Percentiles rank a stretch among this genome's conserved stretches.
Conservation (phyloP, 2,888 invertebrate species). For the Agonopterix arenella region DNA sequence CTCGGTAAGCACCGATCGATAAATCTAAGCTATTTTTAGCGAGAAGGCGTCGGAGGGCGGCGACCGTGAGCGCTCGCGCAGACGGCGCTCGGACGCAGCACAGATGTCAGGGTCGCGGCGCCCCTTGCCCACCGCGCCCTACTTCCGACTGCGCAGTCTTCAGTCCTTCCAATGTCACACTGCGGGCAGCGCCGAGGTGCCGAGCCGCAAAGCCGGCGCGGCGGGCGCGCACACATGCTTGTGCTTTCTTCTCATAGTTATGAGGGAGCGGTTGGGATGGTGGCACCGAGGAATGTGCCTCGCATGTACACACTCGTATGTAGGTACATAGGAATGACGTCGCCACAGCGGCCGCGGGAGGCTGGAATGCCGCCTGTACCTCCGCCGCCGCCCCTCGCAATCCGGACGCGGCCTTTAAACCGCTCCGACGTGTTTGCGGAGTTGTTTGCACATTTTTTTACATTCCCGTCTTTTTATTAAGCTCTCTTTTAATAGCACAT, state of each 20-base stretch:
- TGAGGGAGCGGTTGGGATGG: constrained; percentile 25
- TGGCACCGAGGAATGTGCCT: constrained; percentile 42
- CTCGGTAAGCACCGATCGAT: constrained; percentile 22
- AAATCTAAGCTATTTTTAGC: constrained; percentile 59
- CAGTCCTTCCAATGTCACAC: constrained; percentile 9
- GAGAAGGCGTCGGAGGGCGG: constrained; percentile 55
- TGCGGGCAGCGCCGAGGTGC: constrained; percentile 5
- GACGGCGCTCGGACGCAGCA: constrained; percentile 33
- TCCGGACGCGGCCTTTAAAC: constrained; percentile 75
- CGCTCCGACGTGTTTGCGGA: constrained; percentile 73
- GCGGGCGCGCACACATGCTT: constrained; percentile 7
- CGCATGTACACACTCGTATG: constrained; percentile 9
- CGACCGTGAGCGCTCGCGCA: constrained; percentile 50
- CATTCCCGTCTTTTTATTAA: constrained; percentile 69
- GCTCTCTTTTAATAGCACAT: constrained; percentile 30
- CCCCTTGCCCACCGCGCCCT: constrained; percentile 29
- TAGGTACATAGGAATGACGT: constrained; percentile 51
- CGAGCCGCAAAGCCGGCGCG: constrained; percentile 4
- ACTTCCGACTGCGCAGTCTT: constrained; percentile 23
- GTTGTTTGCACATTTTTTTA: constrained; percentile 76
- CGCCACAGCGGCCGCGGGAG: constrained; percentile 45
- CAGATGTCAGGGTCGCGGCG: constrained; percentile 48
- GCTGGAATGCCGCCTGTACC: constrained; percentile 65
- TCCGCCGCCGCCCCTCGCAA: constrained; percentile 63
- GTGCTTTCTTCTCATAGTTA: constrained; percentile 37